A percentile compares a stretch with the other conserved stretches of the same genome.
phyloP scores from a whole-genome alignment of 2,113 vertebrate species.

The Charadrius vociferus region DNA sequence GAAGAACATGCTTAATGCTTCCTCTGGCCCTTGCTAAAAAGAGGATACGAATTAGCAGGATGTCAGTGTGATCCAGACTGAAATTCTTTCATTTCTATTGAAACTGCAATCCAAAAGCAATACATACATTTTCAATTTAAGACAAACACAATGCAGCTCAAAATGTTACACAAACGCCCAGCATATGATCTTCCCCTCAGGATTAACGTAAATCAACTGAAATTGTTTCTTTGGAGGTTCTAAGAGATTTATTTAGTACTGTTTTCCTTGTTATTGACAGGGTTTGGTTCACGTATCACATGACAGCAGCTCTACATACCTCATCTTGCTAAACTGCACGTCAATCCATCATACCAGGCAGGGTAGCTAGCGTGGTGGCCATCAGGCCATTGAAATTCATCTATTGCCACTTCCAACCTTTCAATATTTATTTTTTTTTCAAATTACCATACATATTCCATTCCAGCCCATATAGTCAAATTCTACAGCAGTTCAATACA shows the following conservation, averaged over 20 bases:
- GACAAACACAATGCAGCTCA: not conserved
- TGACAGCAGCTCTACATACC: not conserved
- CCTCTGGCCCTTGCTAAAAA: not conserved
- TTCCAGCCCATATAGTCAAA: not conserved
- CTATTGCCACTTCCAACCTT: not conserved
- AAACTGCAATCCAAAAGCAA: not conserved
- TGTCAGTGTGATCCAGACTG: not conserved
- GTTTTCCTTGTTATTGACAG: not conserved
- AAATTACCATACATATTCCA: accelerated
- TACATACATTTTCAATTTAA: accelerated
- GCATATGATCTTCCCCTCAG: not conserved
- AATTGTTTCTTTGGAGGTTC: not conserved
- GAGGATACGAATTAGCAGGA: not conserved
- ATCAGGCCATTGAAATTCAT: not conserved
- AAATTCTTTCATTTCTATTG: not conserved
- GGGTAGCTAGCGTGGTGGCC: not conserved
- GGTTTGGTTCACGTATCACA: not conserved
- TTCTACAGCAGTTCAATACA: accelerated
- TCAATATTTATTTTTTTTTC: accelerated
- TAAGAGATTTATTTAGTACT: not conserved
- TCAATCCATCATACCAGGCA: not conserved
- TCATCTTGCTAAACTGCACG: not conserved
- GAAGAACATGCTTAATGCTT: not conserved
- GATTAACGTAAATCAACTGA: not conserved
- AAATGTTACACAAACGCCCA: accelerated